A percentile compares a stretch with the other conserved stretches of the same genome.
These are phyloP conservation scores for Aldabrachelys gigantea DNA, from an alignment of 2,113 vertebrate genomes.

Conservation along the genomic window DNA sequence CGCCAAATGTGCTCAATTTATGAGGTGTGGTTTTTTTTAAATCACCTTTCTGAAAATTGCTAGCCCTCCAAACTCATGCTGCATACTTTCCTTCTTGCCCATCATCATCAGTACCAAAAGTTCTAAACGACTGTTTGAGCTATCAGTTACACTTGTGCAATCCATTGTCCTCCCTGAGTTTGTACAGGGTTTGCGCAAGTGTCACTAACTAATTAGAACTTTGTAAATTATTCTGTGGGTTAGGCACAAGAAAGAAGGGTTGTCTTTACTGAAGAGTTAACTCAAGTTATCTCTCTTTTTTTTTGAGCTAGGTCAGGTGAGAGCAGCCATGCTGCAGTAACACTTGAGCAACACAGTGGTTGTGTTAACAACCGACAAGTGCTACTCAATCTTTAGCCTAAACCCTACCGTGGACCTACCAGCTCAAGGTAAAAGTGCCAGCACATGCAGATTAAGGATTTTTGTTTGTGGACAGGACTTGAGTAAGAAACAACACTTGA, in stretches of 20 bases:
- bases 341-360: not conserved
- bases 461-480: fast-evolving
- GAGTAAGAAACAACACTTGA: not conserved
- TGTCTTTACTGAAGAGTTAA: not conserved
- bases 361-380: not conserved
- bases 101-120: not conserved
- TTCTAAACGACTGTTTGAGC: not conserved
- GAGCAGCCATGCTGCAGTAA: fast-evolving
- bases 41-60: not conserved
- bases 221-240: not conserved
- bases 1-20: not conserved
- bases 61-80: not conserved
- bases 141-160: not conserved
- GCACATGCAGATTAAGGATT: fast-evolving
- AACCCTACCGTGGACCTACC: not conserved
- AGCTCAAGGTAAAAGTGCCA: not conserved
- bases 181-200: not conserved
- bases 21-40: not conserved
- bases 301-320: not conserved
- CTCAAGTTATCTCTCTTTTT: not conserved
- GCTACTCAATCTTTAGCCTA: not conserved
- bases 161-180: not conserved
- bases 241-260: not conserved
- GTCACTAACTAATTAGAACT: not conserved
- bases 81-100: not conserved